These are phyloP conservation scores for Dorcus hopei DNA, from an alignment of 2,888 invertebrate species.

Conservation along the genomic window DNA sequence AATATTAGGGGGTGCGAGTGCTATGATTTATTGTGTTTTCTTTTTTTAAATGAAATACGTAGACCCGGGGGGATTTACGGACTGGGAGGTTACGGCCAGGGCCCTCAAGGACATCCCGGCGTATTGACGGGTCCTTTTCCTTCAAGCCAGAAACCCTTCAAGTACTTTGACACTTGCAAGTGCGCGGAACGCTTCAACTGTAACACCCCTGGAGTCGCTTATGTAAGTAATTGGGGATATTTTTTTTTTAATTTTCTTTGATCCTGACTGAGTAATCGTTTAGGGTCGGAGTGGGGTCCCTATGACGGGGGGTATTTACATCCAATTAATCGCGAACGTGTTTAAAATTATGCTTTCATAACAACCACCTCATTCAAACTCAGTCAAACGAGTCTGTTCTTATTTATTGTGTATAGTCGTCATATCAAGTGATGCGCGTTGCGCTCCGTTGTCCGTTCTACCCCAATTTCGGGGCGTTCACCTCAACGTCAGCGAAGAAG, in stretches of 20 bases:
- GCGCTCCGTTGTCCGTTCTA: too few species aligned
- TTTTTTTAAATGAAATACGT: neutral
- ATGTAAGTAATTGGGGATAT: constrained; percentile 45
- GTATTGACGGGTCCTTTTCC: constrained; percentile 48
- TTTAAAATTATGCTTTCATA: too few species aligned
- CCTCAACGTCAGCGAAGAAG: too few species aligned
- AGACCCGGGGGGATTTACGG: constrained; percentile 14
- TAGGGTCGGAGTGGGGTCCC: too few species aligned
- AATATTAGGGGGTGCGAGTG: neutral
- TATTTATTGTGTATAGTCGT: too few species aligned
- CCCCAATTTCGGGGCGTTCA: too few species aligned
- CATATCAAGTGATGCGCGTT: too few species aligned
- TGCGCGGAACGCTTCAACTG: constrained; percentile 58
- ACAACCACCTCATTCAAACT: too few species aligned
- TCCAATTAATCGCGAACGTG: too few species aligned
- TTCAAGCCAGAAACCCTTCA: constrained; percentile 44
- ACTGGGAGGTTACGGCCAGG: constrained; percentile 18
- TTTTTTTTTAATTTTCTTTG: too few species aligned
- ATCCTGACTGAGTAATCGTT: too few species aligned
- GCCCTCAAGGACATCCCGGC: constrained; percentile 23
- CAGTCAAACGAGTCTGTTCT: too few species aligned
- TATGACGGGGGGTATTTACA: neutral
- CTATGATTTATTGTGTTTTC: neutral
- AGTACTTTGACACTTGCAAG: constrained; percentile 50
- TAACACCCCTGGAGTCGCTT: constrained; percentile 53